Evolutionary conservation across 2,113 vertebrate species (phyloP), one percentile per base, ranked within the genome.

Genomic region (Nettapus auritus): DNA sequence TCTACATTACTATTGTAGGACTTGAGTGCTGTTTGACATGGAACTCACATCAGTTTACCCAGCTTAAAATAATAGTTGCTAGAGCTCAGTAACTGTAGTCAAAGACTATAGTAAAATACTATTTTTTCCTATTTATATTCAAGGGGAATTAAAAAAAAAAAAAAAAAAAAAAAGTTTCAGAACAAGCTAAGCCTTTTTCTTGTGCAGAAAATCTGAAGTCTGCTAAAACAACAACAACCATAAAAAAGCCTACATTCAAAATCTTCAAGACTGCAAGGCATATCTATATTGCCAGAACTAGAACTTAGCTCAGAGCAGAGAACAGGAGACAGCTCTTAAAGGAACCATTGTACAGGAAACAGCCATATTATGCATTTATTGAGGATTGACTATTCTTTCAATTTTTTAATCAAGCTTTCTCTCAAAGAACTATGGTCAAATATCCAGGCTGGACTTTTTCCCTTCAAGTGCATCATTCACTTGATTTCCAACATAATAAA

Each of bases 401-500:
- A 13, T 23, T 89, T 90, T 95, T 96, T 93, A 96, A 96, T 97
- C 88, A 96, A 91, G 67, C 31, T 96, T 96, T 81, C 63, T 91
- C 74, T 94, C 76, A 63, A 44, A 96, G 56, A 91, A 80, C 62
- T 82, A 64, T 1, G 28, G 70, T 93, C 90, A 90, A 94, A 96
- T 93, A 96, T 75, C 87, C 82, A 88, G 88, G 88, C 63, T 31
- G 74, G 84, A 96, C 82, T 52, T 91, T 81, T 82, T 92, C 70
- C 89, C 96, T 96, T 97, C 91, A 97, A 96, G 92, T 94, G 42
- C 80, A 93, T 95, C 85, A 67, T 91, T 84, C 82, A 85, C 73
- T 90, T 77, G 46, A 82, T 88, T 94, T 40, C 50, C 25, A 86
- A 8, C 50, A 84, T 71, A 94, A 95, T 96, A 79, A 67, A 69